These are phyloP conservation scores for Heliocidaris erythrogramma DNA, from an alignment of 35 echinoderm and acorn worm genomes.

Conservation along the genomic window DNA sequence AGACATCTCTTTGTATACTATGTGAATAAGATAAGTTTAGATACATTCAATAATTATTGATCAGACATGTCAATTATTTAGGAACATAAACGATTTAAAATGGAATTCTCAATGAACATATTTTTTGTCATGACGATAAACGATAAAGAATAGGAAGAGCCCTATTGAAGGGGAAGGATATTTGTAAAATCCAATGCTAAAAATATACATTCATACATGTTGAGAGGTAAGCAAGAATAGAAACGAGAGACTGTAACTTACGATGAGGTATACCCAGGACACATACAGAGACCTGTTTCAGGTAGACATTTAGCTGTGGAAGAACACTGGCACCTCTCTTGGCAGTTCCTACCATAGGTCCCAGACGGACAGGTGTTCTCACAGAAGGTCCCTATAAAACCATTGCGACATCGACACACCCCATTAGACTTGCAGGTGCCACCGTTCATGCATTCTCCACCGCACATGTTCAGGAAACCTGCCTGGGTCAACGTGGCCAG, in stretches of 20 bases:
- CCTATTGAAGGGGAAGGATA: no score
- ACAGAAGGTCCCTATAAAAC: slow-evolving; percentile 15
- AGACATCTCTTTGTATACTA: no score
- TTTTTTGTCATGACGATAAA: no score
- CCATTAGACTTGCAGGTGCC: background rate
- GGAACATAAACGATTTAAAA: no score
- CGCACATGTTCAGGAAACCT: background rate
- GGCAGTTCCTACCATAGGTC: slow-evolving; percentile 37
- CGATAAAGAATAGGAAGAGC: no score
- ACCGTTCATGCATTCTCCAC: slow-evolving; percentile 14
- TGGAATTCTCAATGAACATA: no score
- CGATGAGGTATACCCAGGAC: slow-evolving; percentile 8
- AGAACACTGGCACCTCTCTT: background rate
- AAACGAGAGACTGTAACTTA: background rate
- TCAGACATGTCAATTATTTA: no score
- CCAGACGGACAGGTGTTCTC: background rate
- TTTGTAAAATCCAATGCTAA: no score
- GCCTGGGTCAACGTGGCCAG: background rate
- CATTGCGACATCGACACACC: background rate
- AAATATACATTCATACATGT: no score
- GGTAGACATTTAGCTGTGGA: background rate
- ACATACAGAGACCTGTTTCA: slow-evolving; percentile 1
- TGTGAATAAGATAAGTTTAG: no score
- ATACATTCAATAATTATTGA: no score
- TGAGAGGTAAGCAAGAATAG: no score